Base-by-base conservation (phyloP, 1,140 invertebrate genomes). In the Drosophila sulfurigaster region DNA sequence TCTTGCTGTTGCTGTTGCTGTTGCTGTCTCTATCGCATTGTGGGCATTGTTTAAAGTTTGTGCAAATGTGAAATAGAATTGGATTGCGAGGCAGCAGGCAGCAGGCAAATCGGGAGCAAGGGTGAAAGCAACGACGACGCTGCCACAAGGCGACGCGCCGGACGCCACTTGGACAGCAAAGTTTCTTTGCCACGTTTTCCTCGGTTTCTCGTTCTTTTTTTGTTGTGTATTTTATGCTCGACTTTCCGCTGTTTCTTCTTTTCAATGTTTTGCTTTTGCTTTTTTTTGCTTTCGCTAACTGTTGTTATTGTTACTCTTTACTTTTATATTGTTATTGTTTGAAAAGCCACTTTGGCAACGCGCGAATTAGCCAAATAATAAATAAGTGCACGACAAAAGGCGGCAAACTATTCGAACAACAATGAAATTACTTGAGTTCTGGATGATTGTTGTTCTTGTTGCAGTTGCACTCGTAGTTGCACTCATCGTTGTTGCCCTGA, bases 291-390 rank as follows among this genome's bases (percentile, higher is more conserved):
- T 11, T 43, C 15, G 57, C 15, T 57, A 5, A n/a, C 10, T 38
- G 43, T 48, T 64, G 28, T 51, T 51, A 32, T 58, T 51, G 62
- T 43, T 16, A 46, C 52, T 51, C 35, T 63, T 60, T 66, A 67
- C 63, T 77, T 72, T 71, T 72, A 75, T 79, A 79, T 79, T 79
- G 77, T 79, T 79, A 79, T 79, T 79, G 77, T 71, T 74, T 79
- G 67, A 52, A 71, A 73, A 76, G 63, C 73, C 81, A 80, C 81
- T 83, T 79, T 83, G 85, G 78, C 85, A 89, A 75, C 71, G 85
- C 85, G 85, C 85, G 85, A 88, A 88, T 88, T 88, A 88, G 85
- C 85, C 85, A 88, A 89, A 88, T 88, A 88, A 88, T 88, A 88
- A 88, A 88, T 89, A 88, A 89, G 83, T 88, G 85, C 81, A 81